Evolutionary conservation across 2,797 vertebrate species (phyloP).

Genomic region (Ctenopoma kingsleyae): DNA sequence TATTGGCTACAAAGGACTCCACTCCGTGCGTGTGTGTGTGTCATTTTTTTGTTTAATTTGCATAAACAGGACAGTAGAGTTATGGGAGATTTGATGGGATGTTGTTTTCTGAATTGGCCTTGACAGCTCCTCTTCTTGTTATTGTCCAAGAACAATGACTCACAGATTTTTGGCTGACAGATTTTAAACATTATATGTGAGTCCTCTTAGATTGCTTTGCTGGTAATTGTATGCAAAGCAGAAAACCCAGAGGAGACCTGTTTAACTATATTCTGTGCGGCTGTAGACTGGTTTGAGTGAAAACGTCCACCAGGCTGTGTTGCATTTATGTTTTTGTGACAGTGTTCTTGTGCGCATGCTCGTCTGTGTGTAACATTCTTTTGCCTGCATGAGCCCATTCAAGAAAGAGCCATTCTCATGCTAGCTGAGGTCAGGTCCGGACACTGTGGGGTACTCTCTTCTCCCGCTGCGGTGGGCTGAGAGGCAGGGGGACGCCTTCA

Average conservation of each 20-base stretch:
- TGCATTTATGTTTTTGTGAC: slow-evolving; percentile 40
- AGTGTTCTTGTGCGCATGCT: slow-evolving; percentile 6
- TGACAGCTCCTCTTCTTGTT: not conserved
- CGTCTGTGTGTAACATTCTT: slow-evolving; percentile 49
- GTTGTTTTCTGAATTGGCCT: not conserved
- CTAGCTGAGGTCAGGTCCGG: slow-evolving; percentile 71
- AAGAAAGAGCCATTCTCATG: slow-evolving; percentile 40
- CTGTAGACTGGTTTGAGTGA: slow-evolving; percentile 16
- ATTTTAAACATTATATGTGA: not conserved
- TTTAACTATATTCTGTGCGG: slow-evolving; percentile 25
- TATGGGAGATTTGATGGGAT: slow-evolving; percentile 10
- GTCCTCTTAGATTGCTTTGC: not conserved
- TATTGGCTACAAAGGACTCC: slow-evolving; percentile 24
- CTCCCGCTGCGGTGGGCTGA: slow-evolving; percentile 54
- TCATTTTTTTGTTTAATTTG: slow-evolving; percentile 5
- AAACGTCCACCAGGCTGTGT: slow-evolving; percentile 11
- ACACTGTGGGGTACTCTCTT: slow-evolving; percentile 71
- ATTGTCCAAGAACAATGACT: slow-evolving; percentile 2
- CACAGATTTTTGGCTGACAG: not conserved
- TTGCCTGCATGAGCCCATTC: slow-evolving; percentile 35
- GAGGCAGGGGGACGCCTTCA: slow-evolving; percentile 69
- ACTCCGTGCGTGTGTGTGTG: slow-evolving; percentile 23
- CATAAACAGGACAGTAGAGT: slow-evolving; percentile 6
- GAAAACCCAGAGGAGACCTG: slow-evolving; percentile 11
- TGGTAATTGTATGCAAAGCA: slow-evolving; percentile 6